Evolutionary conservation across 2,888 invertebrate species (phyloP), one percentile per base, ranked within the genome.

Genomic region (Agrypnus murinus): DNA sequence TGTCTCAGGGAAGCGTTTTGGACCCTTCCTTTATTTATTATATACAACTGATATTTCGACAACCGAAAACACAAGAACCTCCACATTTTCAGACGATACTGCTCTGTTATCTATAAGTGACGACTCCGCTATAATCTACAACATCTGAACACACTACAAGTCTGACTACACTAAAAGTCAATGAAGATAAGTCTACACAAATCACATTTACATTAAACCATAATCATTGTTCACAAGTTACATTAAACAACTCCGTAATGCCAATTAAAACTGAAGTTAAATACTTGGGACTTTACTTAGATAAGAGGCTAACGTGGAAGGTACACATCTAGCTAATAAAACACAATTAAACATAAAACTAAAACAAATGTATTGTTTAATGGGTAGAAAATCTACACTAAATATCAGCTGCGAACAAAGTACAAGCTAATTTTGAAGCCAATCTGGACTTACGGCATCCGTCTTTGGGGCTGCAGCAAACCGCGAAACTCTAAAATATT

Each of bases 381-480:
- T 14, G 10, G 34, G 34, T 15, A 34, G 15, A 36, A 57, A 57
- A 9, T 57, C 57, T 17, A 32, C 32, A 6, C 36, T 57, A 8
- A 2, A n/a, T n/a, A n/a, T n/a, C 36, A 9, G 14, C 36, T 9
- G 15, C 32, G 17, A 57, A 32, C 36, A 57, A 57, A 57, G 3
- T 57, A 57, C 14, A 57, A 57, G n/a, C 2, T 17, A 10, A 32
- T 34, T 15, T 15, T 57, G 14, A 57, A 57, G 12, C 57, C 57
- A 7, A 57, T 34, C 15, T 57, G 36, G 57, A 57, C 32, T 4
- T 53, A 53, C 12, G 53, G 53, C 3, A 57, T 57, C n/a, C 38
- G 36, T 14, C 12, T 57, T 8, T 57, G 57, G 34, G 38, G 38
- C 6, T 10, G n/a, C 10, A 14, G 7, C 43, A 12, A 43, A 14